Conservation (phyloP, 2,797 vertebrate genomes). For the Rhodeus uyekii region DNA sequence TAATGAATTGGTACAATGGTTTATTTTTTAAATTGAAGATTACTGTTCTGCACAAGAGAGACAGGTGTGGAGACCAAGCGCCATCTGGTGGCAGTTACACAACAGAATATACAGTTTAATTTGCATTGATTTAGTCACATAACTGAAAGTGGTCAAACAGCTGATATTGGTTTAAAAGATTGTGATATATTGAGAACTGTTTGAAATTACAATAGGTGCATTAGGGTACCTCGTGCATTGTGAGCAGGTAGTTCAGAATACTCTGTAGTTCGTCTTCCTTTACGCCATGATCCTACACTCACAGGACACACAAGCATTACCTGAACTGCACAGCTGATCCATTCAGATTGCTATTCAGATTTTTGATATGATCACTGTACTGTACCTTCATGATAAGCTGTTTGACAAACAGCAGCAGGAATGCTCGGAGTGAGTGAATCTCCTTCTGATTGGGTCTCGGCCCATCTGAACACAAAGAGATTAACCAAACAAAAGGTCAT, state of each 20-base stretch:
- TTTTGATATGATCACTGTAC: background rate
- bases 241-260: slow-evolving; percentile 96
- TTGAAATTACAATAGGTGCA: background rate
- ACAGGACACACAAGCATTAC: slow-evolving; percentile 31
- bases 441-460: slow-evolving; percentile 92
- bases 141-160: background rate
- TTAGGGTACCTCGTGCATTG: slow-evolving; percentile 90
- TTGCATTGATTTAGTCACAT: background rate
- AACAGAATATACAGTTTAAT: background rate
- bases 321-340: background rate
- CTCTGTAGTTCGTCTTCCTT: slow-evolving; percentile 98
- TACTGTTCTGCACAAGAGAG: background rate
- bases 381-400: slow-evolving; percentile 96
- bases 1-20: background rate
- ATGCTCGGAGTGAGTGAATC: slow-evolving; percentile 89
- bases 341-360: background rate
- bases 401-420: slow-evolving; percentile 93
- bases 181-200: background rate
- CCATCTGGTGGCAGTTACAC: slow-evolving; percentile 57
- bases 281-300: slow-evolving; percentile 86
- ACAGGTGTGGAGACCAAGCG: background rate
- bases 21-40: background rate
- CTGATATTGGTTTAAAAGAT: background rate
- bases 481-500: background rate
- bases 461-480: slow-evolving; percentile 80